Base-by-base conservation (phyloP, 2,113 vertebrate genomes). In the Rhodinocichla rosea region DNA sequence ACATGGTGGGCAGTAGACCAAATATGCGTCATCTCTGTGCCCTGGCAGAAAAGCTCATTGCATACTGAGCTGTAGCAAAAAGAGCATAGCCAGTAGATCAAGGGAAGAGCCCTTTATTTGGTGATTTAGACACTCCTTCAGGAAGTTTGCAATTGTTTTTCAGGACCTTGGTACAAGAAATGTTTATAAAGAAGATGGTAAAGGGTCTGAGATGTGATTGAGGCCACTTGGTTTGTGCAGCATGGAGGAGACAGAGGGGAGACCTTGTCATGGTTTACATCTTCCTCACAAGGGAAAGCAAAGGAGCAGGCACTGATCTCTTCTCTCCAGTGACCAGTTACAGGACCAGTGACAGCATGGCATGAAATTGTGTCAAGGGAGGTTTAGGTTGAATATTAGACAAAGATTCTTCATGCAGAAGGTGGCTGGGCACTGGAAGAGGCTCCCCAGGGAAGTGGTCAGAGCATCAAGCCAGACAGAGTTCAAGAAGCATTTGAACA, bases 221-320 rank as follows among this genome's bases (percentile, higher is more conserved):
- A 69, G 12, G 22, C 9, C 0, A 0, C 12, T 28, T 42, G 15
- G 14, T 69, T 76, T 49, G 26, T 33, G 42, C 7, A 56, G 32
- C 26, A 27, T 33, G 26, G 13, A 37, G 7, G 30, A 42, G 15
- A 42, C 10, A 23, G 21, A 49, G 15, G 6, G 15, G 12, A 69
- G 18, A 69, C 15, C 11, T 69, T 5, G 3, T 42, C 22, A 19
- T 32, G 27, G 15, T 49, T 22, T 33, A 13, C 10, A 14, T 49
- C 27, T 70, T 63, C 56, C 18, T 63, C 26, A 63, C 10, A 49
- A 40, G 10, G 15, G 8, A 63, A 56, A 56, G 7, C 10, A 60
- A 55, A 63, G 47, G 12, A 39, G 11, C 11, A n/a, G 39, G 22
- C 52, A 59, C 15, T 1, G 1, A 42, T 47, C 39, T 35, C 40